phyloP scores from a whole-genome alignment of 1,140 invertebrate species.

The Drosophila bocqueti region DNA sequence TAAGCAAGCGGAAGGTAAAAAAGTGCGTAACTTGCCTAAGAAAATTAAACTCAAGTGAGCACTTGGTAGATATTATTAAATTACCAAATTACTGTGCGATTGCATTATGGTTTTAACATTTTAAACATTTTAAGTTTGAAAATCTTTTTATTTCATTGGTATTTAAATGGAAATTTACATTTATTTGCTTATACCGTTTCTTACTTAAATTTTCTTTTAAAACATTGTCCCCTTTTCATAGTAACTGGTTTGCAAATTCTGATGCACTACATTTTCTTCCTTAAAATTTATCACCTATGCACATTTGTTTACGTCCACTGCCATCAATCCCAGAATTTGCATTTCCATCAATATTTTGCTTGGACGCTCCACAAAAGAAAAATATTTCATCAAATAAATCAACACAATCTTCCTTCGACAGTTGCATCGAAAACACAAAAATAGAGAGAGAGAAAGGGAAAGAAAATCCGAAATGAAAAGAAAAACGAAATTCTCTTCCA shows the following conservation, averaged over 20 bases:
- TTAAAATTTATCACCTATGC: conserved; percentile 26
- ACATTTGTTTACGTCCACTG: conserved; percentile 50
- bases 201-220: not conserved
- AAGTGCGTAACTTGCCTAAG: not conserved
- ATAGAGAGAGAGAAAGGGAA: not conserved
- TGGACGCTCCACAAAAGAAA: conserved; percentile 23
- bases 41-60: too few relatives aligned
- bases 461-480: conserved; percentile 23
- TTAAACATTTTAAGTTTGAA: too few relatives aligned
- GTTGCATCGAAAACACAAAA: conserved; percentile 48
- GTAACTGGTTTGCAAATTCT: not conserved
- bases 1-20: not conserved
- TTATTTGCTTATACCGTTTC: not conserved
- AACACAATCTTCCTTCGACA: conserved; percentile 54
- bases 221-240: not conserved
- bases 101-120: too few relatives aligned
- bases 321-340: conserved; percentile 46
- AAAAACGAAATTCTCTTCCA: conserved; percentile 41
- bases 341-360: conserved; percentile 50
- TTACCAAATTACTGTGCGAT: too few relatives aligned
- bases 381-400: conserved; percentile 64
- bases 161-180: too few relatives aligned
- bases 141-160: too few relatives aligned
- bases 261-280: not conserved
- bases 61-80: too few relatives aligned